phyloP scores from a whole-genome alignment of 2,113 vertebrate genomes.

The Acinonyx jubatus region DNA sequence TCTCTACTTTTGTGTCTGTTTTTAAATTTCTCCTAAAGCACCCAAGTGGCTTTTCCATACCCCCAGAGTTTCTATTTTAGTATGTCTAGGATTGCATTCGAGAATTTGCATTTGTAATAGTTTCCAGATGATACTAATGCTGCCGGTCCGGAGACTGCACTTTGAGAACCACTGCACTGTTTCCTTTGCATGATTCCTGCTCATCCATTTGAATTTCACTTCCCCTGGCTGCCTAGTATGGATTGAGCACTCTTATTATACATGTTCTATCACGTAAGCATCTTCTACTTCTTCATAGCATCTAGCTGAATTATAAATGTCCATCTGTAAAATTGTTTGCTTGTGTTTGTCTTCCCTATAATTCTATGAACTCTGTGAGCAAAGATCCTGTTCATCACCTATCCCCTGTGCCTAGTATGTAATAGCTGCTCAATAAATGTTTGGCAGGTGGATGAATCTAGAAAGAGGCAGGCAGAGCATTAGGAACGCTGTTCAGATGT shows the following conservation, averaged over 20 bases:
- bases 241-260: not conserved
- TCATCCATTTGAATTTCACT: rapidly evolving
- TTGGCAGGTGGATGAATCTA: not conserved
- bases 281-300: not conserved
- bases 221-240: not conserved
- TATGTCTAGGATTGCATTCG: not conserved
- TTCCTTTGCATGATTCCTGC: rapidly evolving
- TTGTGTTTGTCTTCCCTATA: not conserved
- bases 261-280: not conserved
- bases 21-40: not conserved
- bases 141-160: not conserved
- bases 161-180: not conserved
- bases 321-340: not conserved
- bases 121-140: not conserved
- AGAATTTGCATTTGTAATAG: not conserved
- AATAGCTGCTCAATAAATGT: not conserved
- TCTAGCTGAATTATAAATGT: not conserved
- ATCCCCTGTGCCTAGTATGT: not conserved
- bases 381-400: not conserved
- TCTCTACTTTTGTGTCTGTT: not conserved
- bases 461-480: not conserved
- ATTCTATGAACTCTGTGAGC: not conserved
- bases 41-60: not conserved
- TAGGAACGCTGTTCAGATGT: not conserved
- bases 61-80: not conserved